Evolutionary conservation across 1,140 invertebrate genomes (phyloP).

Genomic region (Cydia fagiglandana): DNA sequence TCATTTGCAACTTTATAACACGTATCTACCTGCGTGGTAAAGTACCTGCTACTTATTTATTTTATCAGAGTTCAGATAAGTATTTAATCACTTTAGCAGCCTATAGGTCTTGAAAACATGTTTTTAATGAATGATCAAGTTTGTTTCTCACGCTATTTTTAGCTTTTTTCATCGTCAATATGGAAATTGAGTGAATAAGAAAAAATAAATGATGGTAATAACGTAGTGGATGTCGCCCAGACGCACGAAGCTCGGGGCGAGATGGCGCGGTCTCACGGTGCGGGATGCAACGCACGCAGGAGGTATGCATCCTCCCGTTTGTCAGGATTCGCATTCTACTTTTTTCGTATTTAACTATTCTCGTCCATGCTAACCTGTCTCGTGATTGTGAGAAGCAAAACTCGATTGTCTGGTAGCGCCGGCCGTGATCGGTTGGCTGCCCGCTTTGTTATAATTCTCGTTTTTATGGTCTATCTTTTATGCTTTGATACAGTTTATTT

Average conservation of each 20-base stretch:
- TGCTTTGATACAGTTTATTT: slow-evolving; percentile 42
- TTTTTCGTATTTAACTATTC: slow-evolving; percentile 51
- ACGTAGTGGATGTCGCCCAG: slow-evolving; percentile 36
- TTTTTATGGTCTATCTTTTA: slow-evolving; percentile 41
- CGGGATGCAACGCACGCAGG: slow-evolving; percentile 45
- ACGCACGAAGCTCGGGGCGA: slow-evolving; percentile 27
- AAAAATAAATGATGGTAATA: slow-evolving; percentile 35
- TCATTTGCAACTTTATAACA: slow-evolving; percentile 15
- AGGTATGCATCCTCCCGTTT: slow-evolving; percentile 48
- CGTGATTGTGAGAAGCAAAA: slow-evolving; percentile 65
- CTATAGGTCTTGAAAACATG: background rate
- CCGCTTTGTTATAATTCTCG: slow-evolving; percentile 41
- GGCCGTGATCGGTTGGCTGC: slow-evolving; percentile 37
- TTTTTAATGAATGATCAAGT: slow-evolving; percentile 8
- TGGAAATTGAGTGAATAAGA: slow-evolving; percentile 25
- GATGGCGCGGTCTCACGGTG: slow-evolving; percentile 51
- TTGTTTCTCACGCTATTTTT: slow-evolving; percentile 13
- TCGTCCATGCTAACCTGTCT: slow-evolving; percentile 49
- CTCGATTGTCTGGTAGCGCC: slow-evolving; percentile 40
- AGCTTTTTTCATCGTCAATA: slow-evolving; percentile 16
- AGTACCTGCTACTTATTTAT: slow-evolving; percentile 2
- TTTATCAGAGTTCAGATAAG: slow-evolving; percentile 21
- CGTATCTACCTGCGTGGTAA: slow-evolving; percentile 4
- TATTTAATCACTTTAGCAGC: background rate
- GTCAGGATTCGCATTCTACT: slow-evolving; percentile 62